A percentile compares a stretch with the other conserved stretches of the same genome.
Evolutionary conservation across 2,888 invertebrate species (phyloP).

Genomic region (Chrysolina americana): DNA sequence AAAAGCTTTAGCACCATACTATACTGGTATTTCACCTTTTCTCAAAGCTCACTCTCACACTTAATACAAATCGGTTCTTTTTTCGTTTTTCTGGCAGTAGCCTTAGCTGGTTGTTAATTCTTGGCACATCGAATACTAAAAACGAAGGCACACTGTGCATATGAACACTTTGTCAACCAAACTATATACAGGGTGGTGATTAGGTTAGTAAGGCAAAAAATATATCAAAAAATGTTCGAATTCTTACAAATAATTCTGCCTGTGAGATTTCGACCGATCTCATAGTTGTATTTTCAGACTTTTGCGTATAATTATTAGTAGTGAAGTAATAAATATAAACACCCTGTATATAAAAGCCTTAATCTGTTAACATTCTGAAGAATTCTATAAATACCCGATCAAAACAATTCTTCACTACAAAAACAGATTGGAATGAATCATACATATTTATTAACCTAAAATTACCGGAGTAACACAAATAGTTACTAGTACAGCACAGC

Average conservation of each 20-base stretch:
- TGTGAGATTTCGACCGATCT: slow-evolving; percentile 23
- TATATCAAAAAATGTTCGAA: slow-evolving; percentile 9
- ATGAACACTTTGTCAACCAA: slow-evolving; percentile 45
- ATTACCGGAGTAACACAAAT: slow-evolving; percentile 58
- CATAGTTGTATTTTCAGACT: slow-evolving; percentile 11
- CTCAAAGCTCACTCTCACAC: slow-evolving; percentile 46
- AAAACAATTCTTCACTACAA: slow-evolving; percentile 47
- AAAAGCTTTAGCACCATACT: slow-evolving; percentile 53
- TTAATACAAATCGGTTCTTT: slow-evolving; percentile 52
- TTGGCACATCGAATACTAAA: slow-evolving; percentile 67
- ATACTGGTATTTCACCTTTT: slow-evolving; percentile 49
- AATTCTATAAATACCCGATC: slow-evolving; percentile 41
- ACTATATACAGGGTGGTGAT: slow-evolving; percentile 43
- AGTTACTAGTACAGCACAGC: slow-evolving; percentile 64
- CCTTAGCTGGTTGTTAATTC: slow-evolving; percentile 67
- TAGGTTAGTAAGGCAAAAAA: slow-evolving; percentile 31
- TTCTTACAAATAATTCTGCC: slow-evolving; percentile 9
- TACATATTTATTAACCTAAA: slow-evolving; percentile 52
- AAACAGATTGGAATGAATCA: slow-evolving; percentile 64
- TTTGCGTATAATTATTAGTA: not conserved
- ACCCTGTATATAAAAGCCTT: slow-evolving; percentile 31
- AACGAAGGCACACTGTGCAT: slow-evolving; percentile 66
- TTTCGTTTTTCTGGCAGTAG: slow-evolving; percentile 64
- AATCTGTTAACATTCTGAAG: slow-evolving; percentile 59
- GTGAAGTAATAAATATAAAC: slow-evolving; percentile 3